Evolutionary conservation across 2,888 invertebrate genomes (phyloP).

Genomic region (Chironomus riparius): DNA sequence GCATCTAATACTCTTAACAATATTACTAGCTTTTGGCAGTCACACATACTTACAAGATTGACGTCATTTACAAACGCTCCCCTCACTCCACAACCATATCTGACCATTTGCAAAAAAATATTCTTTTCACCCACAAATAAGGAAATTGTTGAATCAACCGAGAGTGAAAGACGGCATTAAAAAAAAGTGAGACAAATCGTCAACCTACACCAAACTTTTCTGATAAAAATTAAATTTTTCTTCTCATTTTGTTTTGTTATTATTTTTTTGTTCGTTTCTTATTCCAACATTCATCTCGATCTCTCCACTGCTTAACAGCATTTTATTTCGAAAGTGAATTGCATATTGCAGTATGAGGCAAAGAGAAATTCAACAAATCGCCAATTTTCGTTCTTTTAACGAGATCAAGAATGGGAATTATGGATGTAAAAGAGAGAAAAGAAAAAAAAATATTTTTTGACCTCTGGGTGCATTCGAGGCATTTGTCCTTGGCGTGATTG

Average conservation of each 20-base stretch:
- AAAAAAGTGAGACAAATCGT: conserved; percentile 1
- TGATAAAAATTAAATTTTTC: not conserved
- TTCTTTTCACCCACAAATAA: not conserved
- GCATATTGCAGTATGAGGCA: not conserved
- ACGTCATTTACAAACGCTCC: not conserved
- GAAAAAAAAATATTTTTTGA: not conserved
- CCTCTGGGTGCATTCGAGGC: conserved; percentile 8
- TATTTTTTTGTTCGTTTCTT: too few relatives aligned
- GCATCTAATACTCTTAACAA: too few relatives aligned
- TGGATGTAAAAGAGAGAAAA: not conserved
- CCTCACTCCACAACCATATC: not conserved
- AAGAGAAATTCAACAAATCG: not conserved
- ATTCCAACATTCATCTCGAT: not conserved
- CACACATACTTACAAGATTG: too few relatives aligned
- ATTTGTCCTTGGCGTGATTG: conserved; percentile 25
- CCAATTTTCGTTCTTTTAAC: not conserved
- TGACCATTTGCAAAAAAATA: not conserved
- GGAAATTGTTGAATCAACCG: not conserved
- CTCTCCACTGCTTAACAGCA: not conserved
- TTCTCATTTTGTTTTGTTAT: not conserved
- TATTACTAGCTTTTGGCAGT: too few relatives aligned
- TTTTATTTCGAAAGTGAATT: not conserved
- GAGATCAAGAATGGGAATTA: too few relatives aligned
- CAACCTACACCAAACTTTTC: not conserved
- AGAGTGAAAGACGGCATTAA: too few relatives aligned